phyloP scores from a whole-genome alignment of 2,113 vertebrate genomes.

The Ammospiza nelsoni region DNA sequence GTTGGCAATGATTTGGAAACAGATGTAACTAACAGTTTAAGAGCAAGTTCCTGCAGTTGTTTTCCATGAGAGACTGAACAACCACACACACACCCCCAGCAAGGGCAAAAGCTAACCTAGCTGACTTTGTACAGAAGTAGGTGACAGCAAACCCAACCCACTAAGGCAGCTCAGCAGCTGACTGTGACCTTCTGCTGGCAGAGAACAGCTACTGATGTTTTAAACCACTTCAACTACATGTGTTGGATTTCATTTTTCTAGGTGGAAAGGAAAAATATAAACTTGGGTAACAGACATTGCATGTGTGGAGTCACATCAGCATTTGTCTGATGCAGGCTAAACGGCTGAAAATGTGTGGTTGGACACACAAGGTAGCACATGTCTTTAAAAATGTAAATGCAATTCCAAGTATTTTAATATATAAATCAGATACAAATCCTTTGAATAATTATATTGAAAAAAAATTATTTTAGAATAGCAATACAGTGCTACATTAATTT shows the following conservation, averaged over 20 bases:
- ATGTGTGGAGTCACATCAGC: background rate
- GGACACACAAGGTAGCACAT: background rate
- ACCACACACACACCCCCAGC: accelerated
- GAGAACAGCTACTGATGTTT: background rate
- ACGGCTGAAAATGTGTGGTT: background rate
- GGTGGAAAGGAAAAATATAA: background rate
- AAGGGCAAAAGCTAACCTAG: background rate
- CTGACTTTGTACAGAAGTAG: background rate
- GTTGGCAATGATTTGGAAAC: background rate
- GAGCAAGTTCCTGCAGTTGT: background rate
- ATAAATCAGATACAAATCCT: background rate
- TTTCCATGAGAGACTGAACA: background rate
- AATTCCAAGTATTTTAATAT: background rate
- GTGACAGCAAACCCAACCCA: background rate
- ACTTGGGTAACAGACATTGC: background rate
- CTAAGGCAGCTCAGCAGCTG: background rate
- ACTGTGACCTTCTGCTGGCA: background rate
- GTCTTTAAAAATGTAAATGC: background rate
- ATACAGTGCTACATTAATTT: background rate
- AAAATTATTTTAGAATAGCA: background rate
- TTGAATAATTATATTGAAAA: background rate
- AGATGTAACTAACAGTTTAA: background rate
- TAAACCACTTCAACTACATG: background rate
- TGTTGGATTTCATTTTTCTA: background rate
- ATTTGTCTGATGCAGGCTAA: background rate